Evolutionary conservation across 2,888 invertebrate genomes (phyloP).

Genomic region (Gasteruption jaculator): DNA sequence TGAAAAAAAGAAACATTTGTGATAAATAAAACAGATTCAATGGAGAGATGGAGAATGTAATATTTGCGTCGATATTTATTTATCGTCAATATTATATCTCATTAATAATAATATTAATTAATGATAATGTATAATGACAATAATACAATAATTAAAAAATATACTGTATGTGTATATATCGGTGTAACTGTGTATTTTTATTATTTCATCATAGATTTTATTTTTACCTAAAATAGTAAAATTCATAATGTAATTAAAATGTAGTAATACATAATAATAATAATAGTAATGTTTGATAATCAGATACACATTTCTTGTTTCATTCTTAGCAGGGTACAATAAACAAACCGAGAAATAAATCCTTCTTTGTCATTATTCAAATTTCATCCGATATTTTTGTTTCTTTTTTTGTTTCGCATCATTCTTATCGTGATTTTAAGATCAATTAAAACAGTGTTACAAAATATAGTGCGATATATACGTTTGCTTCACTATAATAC

Average conservation of each 20-base stretch:
- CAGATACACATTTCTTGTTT: slow-evolving; percentile 14
- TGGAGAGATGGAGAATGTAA: too few species aligned
- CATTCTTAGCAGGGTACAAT: slow-evolving; percentile 18
- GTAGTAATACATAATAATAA: slow-evolving; percentile 36
- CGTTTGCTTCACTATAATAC: slow-evolving; percentile 42
- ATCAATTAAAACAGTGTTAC: slow-evolving; percentile 44
- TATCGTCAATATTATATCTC: slow-evolving; percentile 42
- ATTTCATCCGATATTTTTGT: slow-evolving; percentile 8
- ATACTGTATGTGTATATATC: too few species aligned
- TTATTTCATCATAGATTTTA: too few species aligned
- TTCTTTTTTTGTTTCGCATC: slow-evolving; percentile 25
- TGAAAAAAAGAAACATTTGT: too few species aligned
- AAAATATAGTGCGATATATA: slow-evolving; percentile 43
- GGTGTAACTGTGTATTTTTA: too few species aligned
- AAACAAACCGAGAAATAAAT: too few species aligned
- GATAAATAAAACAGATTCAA: too few species aligned
- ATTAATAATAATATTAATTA: too few species aligned
- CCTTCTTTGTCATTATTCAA: slow-evolving; percentile 4
- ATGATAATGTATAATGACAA: slow-evolving; percentile 43
- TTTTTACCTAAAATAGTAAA: slow-evolving; percentile 46
- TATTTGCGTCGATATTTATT: slow-evolving; percentile 42
- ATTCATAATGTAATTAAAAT: slow-evolving; percentile 39
- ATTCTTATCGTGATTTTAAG: slow-evolving; percentile 29
- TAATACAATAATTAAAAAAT: slow-evolving; percentile 49
- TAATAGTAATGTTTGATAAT: slow-evolving; percentile 26